Base-by-base conservation (phyloP, 1,140 invertebrate genomes). In the Procambarus clarkii region DNA sequence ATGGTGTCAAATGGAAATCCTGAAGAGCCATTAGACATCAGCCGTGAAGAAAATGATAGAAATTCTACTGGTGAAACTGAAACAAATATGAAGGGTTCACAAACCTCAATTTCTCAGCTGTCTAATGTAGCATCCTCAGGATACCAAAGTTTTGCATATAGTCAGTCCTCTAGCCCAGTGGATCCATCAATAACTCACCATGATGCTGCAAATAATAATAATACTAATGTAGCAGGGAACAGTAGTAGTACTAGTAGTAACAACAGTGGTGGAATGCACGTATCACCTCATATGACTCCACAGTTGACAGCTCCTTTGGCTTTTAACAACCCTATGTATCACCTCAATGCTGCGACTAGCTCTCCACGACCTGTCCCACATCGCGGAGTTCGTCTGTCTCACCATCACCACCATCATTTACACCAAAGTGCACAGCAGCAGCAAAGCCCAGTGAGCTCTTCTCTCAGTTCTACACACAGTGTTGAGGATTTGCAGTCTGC, bases 141-240 rank as follows among this genome's bases (percentile, higher is more conserved):
- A 2, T 98, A 98, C 94, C 98, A 98, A 94, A 98, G 97, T 93
- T 97, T 98, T 93, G 97, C 97, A 8, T 98, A 98, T 94, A 98
- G 97, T 93, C 97, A 98, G 94, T 98, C 97, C 89, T 98, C 97
- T 93, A 98, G 97, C 94, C 97, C 97, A n/a, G 97, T 98, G 3
- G 97, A 98, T 94, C 95, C 96, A 13, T 95, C 95, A 9, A 94
- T 94, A 86, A 94, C 91, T 86, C 94, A 92, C 46, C 94, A 93
- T 58, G 92, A 93, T 86, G 91, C 91, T 74, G 88, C 92, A 24
- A 93, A 93, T 93, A 85, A 92, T 60, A 91, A 92, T 87, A 64
- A 64, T 21, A 64, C 4, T 64, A 83, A 89, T 83, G 77, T 87
- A 88, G 86, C 83, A 74, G 88, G 93, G 93, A 92, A 93, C 91